Evolutionary conservation across 2,797 vertebrate genomes (phyloP).

Genomic region (Anisognathus igniventris): DNA sequence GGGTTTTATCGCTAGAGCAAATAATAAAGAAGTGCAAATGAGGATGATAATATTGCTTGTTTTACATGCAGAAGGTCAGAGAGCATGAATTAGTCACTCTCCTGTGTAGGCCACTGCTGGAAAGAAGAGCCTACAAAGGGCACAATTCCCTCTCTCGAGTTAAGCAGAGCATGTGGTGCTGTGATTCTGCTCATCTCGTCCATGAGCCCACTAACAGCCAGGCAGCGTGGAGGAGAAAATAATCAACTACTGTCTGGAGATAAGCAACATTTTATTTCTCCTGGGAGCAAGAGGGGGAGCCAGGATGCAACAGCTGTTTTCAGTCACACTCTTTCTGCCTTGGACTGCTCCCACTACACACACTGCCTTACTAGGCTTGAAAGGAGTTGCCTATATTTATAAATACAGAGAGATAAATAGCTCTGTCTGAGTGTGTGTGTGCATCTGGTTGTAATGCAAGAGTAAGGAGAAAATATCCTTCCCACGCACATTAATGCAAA

Average conservation of each 20-base stretch:
- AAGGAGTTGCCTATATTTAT: constrained; percentile 27
- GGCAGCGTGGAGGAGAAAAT: not conserved
- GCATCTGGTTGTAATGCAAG: not conserved
- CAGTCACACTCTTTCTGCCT: constrained; percentile 10
- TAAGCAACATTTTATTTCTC: constrained; percentile 41
- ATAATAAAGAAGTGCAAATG: constrained; percentile 50
- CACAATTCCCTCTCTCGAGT: not conserved
- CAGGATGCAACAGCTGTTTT: constrained; percentile 32
- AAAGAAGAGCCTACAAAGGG: not conserved
- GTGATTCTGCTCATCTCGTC: not conserved
- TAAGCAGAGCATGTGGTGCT: not conserved
- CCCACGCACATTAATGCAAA: constrained; percentile 15
- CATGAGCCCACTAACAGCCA: not conserved
- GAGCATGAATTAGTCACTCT: constrained; percentile 27
- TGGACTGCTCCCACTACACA: constrained; percentile 3
- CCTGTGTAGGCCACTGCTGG: not conserved
- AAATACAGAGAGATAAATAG: constrained; percentile 36
- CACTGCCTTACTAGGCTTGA: not conserved
- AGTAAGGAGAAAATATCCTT: constrained; percentile 34
- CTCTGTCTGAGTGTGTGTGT: not conserved
- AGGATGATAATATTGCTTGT: constrained; percentile 40
- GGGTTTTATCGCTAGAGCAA: not conserved
- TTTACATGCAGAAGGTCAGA: constrained; percentile 52
- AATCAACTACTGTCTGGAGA: constrained; percentile 40
- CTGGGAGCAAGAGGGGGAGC: constrained; percentile 1